Conservation (phyloP, 92 coral and sea anemone genomes). For the Parazoanthus atlanticus region DNA sequence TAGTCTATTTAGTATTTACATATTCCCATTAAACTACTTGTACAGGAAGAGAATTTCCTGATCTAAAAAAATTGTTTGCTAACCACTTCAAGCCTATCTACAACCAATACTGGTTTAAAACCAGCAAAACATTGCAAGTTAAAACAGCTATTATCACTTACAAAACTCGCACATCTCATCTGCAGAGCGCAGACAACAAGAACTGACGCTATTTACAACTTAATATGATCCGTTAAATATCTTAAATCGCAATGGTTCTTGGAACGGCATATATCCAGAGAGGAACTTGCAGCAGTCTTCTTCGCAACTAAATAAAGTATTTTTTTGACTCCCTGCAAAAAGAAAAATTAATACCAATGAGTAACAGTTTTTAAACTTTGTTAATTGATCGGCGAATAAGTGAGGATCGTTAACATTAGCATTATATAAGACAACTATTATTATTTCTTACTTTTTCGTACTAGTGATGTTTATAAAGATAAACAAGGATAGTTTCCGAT, state of each 20-base stretch:
- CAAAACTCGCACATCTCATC: slow-evolving; percentile 11
- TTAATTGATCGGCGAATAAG: neutral
- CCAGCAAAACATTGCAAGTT: neutral
- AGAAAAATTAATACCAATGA: neutral
- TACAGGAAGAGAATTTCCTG: neutral
- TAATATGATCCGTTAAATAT: slow-evolving; percentile 32
- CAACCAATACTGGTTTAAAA: slow-evolving; percentile 23
- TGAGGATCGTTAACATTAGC: neutral
- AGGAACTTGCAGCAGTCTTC: slow-evolving; percentile 21
- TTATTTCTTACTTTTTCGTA: neutral
- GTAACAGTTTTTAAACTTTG: neutral
- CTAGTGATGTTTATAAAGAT: neutral
- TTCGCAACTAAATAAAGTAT: slow-evolving; percentile 34
- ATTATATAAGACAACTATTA: no score
- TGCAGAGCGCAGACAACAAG: neutral
- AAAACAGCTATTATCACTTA: slow-evolving; percentile 11
- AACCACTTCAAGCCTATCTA: slow-evolving; percentile 16
- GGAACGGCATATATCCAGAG: neutral
- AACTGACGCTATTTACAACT: slow-evolving; percentile 39
- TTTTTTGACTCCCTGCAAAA: slow-evolving; percentile 42
- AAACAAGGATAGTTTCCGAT: slow-evolving; percentile 2
- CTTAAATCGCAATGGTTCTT: slow-evolving; percentile 6
- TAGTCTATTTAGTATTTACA: slow-evolving; percentile 15
- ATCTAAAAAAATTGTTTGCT: slow-evolving; percentile 1
- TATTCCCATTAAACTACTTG: slow-evolving; percentile 23